Conservation (phyloP, 2,113 vertebrate genomes). For the Burhinus bistriatus region DNA sequence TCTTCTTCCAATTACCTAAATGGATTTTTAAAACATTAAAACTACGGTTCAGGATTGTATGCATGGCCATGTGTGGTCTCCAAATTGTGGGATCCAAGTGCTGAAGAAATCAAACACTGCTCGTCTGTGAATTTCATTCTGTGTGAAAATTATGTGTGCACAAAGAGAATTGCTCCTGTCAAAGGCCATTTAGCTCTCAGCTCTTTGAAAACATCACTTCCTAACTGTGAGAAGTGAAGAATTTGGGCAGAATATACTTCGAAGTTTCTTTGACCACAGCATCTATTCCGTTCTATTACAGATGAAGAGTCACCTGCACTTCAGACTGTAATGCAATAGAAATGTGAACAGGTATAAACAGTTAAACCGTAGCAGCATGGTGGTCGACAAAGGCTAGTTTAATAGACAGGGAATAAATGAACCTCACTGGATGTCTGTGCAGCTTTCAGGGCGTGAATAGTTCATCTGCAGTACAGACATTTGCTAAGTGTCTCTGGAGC, state of each 20-base stretch:
- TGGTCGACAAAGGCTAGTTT: neutral
- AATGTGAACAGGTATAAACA: neutral
- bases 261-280: neutral
- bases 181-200: neutral
- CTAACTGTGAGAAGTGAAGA: neutral
- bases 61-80: neutral
- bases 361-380: neutral
- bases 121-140: neutral
- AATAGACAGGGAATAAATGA: neutral
- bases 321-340: neutral
- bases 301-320: neutral
- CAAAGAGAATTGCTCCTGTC: neutral
- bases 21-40: neutral
- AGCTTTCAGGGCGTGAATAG: neutral
- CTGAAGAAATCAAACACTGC: neutral
- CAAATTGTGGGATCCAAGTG: neutral
- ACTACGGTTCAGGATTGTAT: neutral
- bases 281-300: neutral
- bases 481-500: neutral
- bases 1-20: neutral
- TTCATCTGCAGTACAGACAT: neutral
- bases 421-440: neutral
- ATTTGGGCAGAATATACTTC: neutral
- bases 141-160: neutral
- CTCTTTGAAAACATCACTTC: neutral